phyloP scores from a whole-genome alignment of 2,797 vertebrate genomes.

The Falco cherrug region DNA sequence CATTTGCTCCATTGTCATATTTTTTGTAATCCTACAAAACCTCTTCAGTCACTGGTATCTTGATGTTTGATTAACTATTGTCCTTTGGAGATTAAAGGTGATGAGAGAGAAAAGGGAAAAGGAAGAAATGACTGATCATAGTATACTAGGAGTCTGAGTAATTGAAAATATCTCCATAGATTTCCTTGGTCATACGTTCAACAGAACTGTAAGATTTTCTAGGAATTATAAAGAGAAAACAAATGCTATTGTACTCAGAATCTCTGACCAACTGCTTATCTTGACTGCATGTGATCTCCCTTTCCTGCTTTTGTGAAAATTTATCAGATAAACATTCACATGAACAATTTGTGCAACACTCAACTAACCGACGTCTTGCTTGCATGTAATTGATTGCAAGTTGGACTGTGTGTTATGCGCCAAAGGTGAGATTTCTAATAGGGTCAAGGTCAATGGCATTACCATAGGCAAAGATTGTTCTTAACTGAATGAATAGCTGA shows the following conservation, averaged over 20 bases:
- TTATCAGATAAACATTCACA: constrained; percentile 19
- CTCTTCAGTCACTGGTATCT: neutral
- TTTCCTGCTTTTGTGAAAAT: constrained; percentile 4
- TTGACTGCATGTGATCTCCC: neutral
- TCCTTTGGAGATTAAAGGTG: neutral
- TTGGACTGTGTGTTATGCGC: neutral
- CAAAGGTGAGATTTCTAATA: constrained; percentile 1
- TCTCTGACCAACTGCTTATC: neutral
- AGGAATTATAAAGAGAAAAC: constrained; percentile 11
- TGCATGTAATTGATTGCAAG: neutral
- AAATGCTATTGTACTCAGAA: neutral
- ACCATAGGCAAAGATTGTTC: neutral
- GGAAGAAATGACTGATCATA: neutral
- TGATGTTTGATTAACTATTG: neutral
- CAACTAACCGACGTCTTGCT: neutral
- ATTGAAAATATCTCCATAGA: constrained; percentile 42
- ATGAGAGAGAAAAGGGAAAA: neutral
- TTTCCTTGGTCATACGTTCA: neutral
- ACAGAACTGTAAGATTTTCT: neutral
- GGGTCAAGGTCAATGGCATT: constrained; percentile 1
- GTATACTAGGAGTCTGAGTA: neutral
- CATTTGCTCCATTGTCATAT: constrained; percentile 2
- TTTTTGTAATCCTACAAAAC: constrained; percentile 2
- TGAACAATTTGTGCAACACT: neutral
- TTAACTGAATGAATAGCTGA: neutral